Evolutionary conservation across 2,113 vertebrate species (phyloP).

Genomic region (Muntiacus muntjak): DNA sequence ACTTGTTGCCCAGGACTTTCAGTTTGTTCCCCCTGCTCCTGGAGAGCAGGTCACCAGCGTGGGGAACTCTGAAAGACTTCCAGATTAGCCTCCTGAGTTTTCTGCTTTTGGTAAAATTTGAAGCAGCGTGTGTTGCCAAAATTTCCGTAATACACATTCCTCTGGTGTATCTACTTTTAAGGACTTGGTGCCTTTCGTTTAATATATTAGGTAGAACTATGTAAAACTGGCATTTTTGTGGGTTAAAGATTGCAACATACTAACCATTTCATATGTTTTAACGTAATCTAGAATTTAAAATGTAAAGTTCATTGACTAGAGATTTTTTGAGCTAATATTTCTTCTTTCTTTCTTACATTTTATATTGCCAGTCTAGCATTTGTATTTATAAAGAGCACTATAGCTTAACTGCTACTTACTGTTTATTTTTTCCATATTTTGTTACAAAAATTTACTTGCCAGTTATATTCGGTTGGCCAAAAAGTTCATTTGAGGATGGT

Average conservation of each 20-base stretch:
- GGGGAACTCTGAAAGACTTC: background rate
- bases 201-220: background rate
- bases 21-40: background rate
- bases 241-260: background rate
- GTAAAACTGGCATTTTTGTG: background rate
- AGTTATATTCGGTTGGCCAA: background rate
- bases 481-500: background rate
- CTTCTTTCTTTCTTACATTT: background rate
- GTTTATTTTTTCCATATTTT: background rate
- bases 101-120: background rate
- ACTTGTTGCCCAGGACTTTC: background rate
- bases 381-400: background rate
- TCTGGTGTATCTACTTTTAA: background rate
- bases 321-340: background rate
- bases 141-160: background rate
- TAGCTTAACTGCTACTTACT: background rate
- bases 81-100: background rate
- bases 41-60: background rate
- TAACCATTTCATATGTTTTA: background rate
- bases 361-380: background rate
- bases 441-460: background rate
- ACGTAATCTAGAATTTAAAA: background rate
- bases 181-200: background rate
- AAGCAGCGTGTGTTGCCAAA: background rate
- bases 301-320: background rate